A percentile compares a stretch with the other conserved stretches of the same genome.
These are phyloP conservation scores for Pogonus chalceus DNA, from an alignment of 1,140 invertebrate species.

Conservation along the genomic window DNA sequence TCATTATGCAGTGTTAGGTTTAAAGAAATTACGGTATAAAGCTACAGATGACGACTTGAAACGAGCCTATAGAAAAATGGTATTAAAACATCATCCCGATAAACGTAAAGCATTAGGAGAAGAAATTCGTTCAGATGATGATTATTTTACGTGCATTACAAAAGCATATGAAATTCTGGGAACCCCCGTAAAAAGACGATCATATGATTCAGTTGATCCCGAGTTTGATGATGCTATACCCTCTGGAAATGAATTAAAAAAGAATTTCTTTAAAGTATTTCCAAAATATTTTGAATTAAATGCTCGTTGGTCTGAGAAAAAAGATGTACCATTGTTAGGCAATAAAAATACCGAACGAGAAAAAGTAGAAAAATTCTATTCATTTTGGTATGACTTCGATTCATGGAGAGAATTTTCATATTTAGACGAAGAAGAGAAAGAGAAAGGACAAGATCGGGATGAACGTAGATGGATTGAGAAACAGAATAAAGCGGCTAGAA, in stretches of 20 bases:
- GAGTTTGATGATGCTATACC: constrained; percentile 87
- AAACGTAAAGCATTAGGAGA: constrained; percentile 85
- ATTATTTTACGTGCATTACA: constrained; percentile 99
- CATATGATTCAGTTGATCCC: constrained; percentile 95
- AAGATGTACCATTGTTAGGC: constrained; percentile 78
- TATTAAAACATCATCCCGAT: constrained; percentile 94
- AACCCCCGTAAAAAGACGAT: constrained; percentile 65
- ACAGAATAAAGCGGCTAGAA: constrained; percentile 85
- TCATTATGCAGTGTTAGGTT: constrained; percentile 88
- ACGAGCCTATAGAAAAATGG: constrained; percentile 83
- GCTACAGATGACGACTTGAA: constrained; percentile 89
- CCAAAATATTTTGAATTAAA: constrained; percentile 77
- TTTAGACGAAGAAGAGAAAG: constrained; percentile 96
- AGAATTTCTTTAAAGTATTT: constrained; percentile 75
- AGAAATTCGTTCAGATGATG: constrained; percentile 73
- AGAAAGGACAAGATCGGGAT: constrained; percentile 90
- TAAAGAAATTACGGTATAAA: constrained; percentile 60
- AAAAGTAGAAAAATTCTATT: constrained; percentile 77
- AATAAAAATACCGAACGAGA: constrained; percentile 56
- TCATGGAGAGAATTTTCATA: constrained; percentile 99
- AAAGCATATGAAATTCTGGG: constrained; percentile 90
- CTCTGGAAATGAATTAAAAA: constrained; percentile 60
- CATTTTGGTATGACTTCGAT: constrained; percentile 95
- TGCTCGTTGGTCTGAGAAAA: constrained; percentile 83
- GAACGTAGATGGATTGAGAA: constrained; percentile 96